Base-by-base conservation (phyloP, 1,140 invertebrate genomes). In the Heliconius hermathena region DNA sequence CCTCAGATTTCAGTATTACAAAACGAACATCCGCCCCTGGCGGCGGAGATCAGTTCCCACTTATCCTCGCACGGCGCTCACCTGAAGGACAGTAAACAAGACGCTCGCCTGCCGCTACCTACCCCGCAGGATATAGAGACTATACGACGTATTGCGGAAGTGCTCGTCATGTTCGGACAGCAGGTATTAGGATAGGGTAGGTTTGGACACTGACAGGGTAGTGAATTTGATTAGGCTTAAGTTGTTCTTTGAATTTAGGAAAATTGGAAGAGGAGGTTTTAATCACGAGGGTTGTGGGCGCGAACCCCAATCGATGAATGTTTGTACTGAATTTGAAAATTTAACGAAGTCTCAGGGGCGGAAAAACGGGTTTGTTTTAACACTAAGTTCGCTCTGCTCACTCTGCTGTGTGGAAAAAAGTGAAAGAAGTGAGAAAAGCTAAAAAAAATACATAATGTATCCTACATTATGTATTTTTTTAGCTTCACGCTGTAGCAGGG, bases 91-190 rank as follows among this genome's bases (percentile, higher is more conserved):
- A 79, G 76, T 76, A 81, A 77, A 46, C 46, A 77, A 41, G 88
- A 90, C 9, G 29, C 87, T 0, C 87, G 89, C 1, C 76, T 90
- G 16, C 83, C 84, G 8, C 76, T 90, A 29, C 91, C 91, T 3
- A 76, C 84, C 3, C 71, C 87, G 0, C 88, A 89, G 74, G 91
- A 93, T n/a, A 76, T 92, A 66, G 91, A 92, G 29, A 87, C 89
- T 49, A 89, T 93, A 77, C 87, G 84, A 80, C 89, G 90, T 72
- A 89, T 92, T 1, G 91, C 92, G 6, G 89, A 93, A 81, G 89
- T 92, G 36, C 88, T 93, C 57, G 79, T 89, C 73, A 90, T 87
- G 84, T 80, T 93, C 9, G 92, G 91, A 73, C 86, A 91, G 89
- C 90, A 93, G 90, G 92, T 93, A 89, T 77, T 83, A 22, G 77